Base-by-base conservation (phyloP, 1,140 invertebrate genomes). In the Nymphalis io region DNA sequence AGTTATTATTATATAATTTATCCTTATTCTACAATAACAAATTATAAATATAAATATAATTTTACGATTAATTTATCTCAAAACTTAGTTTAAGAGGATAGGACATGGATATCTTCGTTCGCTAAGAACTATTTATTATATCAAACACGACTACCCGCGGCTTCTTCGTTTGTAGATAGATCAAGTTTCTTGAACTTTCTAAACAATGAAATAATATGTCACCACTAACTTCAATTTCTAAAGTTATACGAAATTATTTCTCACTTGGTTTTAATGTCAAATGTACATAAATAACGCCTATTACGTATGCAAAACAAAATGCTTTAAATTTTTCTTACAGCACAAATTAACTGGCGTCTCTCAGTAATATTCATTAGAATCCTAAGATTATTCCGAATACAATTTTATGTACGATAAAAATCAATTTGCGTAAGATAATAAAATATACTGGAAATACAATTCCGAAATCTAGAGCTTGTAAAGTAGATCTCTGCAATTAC, bases 151-250 rank as follows among this genome's bases (percentile, higher is more conserved):
- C 51, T 51, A 63, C 63, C 64, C 48, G 59, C 64, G 27, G 60
- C 33, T 42, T 67, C 21, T 21, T 55, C 27, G 18, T 16, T 39
- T 57, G 38, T 66, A 61, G 61, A 46, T 61, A 61, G 62, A 72
- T 72, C 70, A 44, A 74, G 65, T 68, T 73, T 68, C 57, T 60
- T 40, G 57, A 73, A 73, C 61, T 69, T 72, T 72, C 70, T 59
- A 72, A 72, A 72, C 59, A 72, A 67, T 67, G 64, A 61, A 72
- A 57, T 46, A 72, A 66, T 51, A 40, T 40, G 18, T 18, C 66
- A 51, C 33, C 66, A 51, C 33, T 55, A 66, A 66, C 55, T 66
- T 23, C 39, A 53, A 38, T 53, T 53, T 53, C 51, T 55, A 55
- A 11, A 55, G 20, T 44, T 27, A 23, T 40, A 16, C 16, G 0